Percentiles rank a stretch among this genome's conserved stretches.
Evolutionary conservation across 2,888 invertebrate genomes (phyloP).

Genomic region (Volucella zonaria): DNA sequence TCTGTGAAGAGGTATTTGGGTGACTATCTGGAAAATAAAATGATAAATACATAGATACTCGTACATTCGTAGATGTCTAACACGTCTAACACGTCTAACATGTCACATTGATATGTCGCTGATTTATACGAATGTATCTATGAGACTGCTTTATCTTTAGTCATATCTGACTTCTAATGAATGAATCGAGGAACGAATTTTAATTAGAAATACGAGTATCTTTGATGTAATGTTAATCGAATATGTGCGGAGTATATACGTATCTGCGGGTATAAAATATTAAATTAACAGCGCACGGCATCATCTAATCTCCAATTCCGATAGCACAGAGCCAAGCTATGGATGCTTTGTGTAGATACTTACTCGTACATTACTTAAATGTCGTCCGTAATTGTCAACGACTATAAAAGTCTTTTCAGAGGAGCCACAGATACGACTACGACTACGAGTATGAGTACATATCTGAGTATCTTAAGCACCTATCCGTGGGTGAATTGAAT

Average conservation of each 20-base stretch:
- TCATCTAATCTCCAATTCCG: not conserved
- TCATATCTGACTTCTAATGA: not conserved
- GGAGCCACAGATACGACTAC: too few relatives aligned
- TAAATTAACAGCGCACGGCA: conserved; percentile 33
- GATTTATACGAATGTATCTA: conserved; percentile 23
- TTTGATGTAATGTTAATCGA: conserved; percentile 35
- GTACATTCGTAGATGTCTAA: conserved; percentile 1
- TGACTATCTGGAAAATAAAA: not conserved
- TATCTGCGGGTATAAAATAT: conserved; percentile 23
- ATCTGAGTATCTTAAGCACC: too few relatives aligned
- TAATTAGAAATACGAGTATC: conserved; percentile 54
- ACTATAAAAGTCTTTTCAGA: not conserved
- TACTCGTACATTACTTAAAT: conserved; percentile 23
- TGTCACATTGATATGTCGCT: conserved; percentile 16
- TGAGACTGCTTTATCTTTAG: too few relatives aligned
- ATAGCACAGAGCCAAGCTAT: not conserved
- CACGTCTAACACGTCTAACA: not conserved
- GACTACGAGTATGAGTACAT: too few relatives aligned
- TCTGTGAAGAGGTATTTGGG: conserved; percentile 2
- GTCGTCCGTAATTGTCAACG: conserved; percentile 18
- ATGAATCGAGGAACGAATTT: conserved; percentile 22
- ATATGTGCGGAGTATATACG: conserved; percentile 10
- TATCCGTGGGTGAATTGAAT: not conserved
- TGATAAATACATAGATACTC: conserved; percentile 26
- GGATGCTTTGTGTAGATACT: not conserved